phyloP scores from a whole-genome alignment of 2,888 invertebrate species.

The Tenthredo livida region DNA sequence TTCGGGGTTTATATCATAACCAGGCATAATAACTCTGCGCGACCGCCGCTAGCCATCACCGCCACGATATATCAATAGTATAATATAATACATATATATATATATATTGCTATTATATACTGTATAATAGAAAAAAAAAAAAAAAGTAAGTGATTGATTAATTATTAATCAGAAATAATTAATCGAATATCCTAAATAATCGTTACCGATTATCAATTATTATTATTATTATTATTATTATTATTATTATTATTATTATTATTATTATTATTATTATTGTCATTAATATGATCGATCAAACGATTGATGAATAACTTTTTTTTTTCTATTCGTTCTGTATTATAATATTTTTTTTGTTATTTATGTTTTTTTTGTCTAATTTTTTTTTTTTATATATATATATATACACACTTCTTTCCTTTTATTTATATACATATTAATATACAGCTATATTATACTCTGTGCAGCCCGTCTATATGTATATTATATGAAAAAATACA shows the following conservation, averaged over 20 bases:
- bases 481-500: no score
- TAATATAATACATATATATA: not conserved
- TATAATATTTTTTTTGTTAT: no score
- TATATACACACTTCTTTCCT: no score
- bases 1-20: not conserved
- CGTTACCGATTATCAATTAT: not conserved
- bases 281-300: not conserved
- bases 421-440: no score
- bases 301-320: not conserved
- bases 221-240: not conserved
- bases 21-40: not conserved
- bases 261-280: not conserved
- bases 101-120: constrained; percentile 16
- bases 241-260: not conserved
- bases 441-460: no score
- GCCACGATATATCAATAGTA: constrained; percentile 3
- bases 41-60: constrained; percentile 39
- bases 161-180: not conserved
- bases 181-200: not conserved
- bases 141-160: not conserved
- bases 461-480: no score
- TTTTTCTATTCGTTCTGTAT: not conserved
- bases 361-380: no score
- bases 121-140: not conserved
- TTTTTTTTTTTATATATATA: no score